Conservation (phyloP, 2,888 invertebrate species). For the Drepana falcataria region DNA sequence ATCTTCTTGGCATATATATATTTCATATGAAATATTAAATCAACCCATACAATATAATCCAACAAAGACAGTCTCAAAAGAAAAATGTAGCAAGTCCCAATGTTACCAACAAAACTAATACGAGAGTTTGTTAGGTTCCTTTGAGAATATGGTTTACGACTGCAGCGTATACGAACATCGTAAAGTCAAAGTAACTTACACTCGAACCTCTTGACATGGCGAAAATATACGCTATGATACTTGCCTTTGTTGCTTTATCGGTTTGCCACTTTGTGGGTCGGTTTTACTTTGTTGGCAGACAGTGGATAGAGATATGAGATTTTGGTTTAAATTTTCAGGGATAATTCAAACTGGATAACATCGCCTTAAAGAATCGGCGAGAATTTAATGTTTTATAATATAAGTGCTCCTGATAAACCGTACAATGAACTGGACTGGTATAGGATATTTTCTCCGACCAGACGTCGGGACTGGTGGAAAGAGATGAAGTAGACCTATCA, state of each 20-base stretch:
- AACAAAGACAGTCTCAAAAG: too few species aligned
- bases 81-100: slow-evolving; percentile 2
- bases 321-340: background rate
- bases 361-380: too few species aligned
- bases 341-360: too few species aligned
- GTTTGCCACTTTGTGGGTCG: slow-evolving; percentile 19
- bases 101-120: slow-evolving; percentile 4
- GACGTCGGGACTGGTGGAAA: too few species aligned
- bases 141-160: slow-evolving; percentile 53
- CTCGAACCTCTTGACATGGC: slow-evolving; percentile 26
- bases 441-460: too few species aligned
- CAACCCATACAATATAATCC: too few species aligned
- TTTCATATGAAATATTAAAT: too few species aligned
- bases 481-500: too few species aligned
- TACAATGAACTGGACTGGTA: too few species aligned
- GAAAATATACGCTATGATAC: slow-evolving; percentile 20
- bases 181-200: slow-evolving; percentile 44
- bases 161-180: slow-evolving; percentile 35
- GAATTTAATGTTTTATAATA: too few species aligned
- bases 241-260: slow-evolving; percentile 27
- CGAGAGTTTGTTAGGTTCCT: slow-evolving; percentile 41
- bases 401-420: too few species aligned
- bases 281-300: slow-evolving; percentile 3
- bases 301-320: background rate
- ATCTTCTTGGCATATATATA: too few species aligned